Evolutionary conservation across 2,888 invertebrate species (phyloP).

Genomic region (Lepidonotus clava): DNA sequence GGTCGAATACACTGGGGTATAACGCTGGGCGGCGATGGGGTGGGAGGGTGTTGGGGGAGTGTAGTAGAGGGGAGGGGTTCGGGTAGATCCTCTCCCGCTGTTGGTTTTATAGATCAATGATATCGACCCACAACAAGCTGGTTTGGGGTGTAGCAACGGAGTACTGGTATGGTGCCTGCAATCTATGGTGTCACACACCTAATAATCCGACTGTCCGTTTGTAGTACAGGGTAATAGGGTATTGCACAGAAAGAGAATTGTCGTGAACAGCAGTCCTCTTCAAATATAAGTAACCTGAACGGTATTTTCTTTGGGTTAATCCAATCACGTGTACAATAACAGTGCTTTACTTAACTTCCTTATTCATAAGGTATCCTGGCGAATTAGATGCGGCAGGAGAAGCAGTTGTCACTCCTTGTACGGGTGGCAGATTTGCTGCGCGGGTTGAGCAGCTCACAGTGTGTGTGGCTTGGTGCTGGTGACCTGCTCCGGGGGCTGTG

Average conservation of each 20-base stretch:
- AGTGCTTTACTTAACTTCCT: too few relatives aligned
- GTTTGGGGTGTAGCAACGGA: background rate
- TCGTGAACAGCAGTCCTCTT: background rate
- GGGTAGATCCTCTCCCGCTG: background rate
- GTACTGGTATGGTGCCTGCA: background rate
- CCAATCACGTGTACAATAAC: background rate
- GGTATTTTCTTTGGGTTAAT: background rate
- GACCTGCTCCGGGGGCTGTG: too few relatives aligned
- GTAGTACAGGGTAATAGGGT: background rate
- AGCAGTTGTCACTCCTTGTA: too few relatives aligned
- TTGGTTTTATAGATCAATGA: background rate
- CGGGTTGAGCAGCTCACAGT: too few relatives aligned
- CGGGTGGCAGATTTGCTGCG: too few relatives aligned
- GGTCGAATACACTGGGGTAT: too few relatives aligned
- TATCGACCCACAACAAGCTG: conserved; percentile 4
- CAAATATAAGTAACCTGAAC: background rate
- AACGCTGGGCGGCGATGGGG: too few relatives aligned
- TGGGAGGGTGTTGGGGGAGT: background rate
- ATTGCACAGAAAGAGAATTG: background rate
- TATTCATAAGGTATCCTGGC: too few relatives aligned
- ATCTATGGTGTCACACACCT: background rate
- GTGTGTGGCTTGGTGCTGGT: too few relatives aligned
- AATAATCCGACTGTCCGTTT: background rate
- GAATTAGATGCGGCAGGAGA: too few relatives aligned
- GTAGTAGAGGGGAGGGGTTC: background rate